These are phyloP conservation scores for Hydractinia symbiolongicarpus DNA, from an alignment of 30 jellyfish, hydroid and myxozoan species.

Conservation along the genomic window DNA sequence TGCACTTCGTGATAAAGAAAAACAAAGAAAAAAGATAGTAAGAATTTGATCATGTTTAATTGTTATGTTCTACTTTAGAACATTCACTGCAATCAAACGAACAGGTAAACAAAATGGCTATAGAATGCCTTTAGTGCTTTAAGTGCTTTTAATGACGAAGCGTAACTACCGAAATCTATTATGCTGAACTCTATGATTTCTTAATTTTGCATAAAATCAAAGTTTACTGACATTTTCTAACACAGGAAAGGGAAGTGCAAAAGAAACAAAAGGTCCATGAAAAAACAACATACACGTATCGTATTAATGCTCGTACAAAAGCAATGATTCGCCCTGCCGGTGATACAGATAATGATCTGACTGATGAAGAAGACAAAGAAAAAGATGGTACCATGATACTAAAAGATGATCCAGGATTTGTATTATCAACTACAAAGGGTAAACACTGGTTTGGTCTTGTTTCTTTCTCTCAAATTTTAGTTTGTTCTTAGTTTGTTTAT, in stretches of 20 bases:
- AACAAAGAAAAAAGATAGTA: slow-evolving; percentile 60
- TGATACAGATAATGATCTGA: slow-evolving; percentile 81
- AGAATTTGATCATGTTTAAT: not conserved
- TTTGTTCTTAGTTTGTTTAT: not conserved
- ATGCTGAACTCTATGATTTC: no score
- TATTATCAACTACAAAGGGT: slow-evolving; percentile 87
- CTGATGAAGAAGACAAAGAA: slow-evolving; percentile 47
- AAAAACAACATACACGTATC: slow-evolving; percentile 87
- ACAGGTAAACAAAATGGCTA: not conserved
- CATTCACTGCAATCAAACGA: not conserved
- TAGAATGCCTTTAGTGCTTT: not conserved
- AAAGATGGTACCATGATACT: slow-evolving; percentile 70
- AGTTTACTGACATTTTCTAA: no score
- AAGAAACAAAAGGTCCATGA: slow-evolving; percentile 68
- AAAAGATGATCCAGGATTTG: slow-evolving; percentile 90
- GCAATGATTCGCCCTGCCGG: slow-evolving; percentile 97
- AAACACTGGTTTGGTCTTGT: not conserved
- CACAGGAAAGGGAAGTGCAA: slow-evolving; percentile 72
- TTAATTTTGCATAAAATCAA: no score
- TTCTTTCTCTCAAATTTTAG: not conserved
- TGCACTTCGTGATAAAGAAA: slow-evolving; percentile 83
- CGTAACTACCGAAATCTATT: not conserved
- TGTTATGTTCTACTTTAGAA: not conserved
- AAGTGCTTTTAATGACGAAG: not conserved
- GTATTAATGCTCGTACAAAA: slow-evolving; percentile 90